phyloP scores from a whole-genome alignment of 2,113 vertebrate genomes.

The Catharus minimus region DNA sequence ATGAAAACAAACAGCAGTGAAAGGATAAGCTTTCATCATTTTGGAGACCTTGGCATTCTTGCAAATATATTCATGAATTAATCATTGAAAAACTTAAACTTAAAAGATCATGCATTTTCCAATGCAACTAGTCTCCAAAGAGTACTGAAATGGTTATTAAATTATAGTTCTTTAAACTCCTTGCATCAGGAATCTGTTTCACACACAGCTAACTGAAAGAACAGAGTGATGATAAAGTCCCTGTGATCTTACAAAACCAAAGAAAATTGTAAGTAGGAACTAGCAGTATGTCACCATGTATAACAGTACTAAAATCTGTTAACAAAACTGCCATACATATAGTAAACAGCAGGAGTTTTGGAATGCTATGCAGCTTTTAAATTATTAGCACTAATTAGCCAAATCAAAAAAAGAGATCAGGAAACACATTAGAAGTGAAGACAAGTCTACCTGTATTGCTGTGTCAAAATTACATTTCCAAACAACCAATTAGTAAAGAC shows the following conservation, averaged over 20 bases:
- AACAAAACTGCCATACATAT: constrained; percentile 61
- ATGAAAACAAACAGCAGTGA: constrained; percentile 60
- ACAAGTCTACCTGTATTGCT: constrained; percentile 60
- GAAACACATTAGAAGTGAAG: constrained; percentile 61
- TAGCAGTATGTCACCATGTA: constrained; percentile 47
- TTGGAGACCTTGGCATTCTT: constrained; percentile 64
- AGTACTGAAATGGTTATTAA: constrained; percentile 46
- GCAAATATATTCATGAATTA: constrained; percentile 75
- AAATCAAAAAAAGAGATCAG: constrained; percentile 71
- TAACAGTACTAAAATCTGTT: constrained; percentile 66
- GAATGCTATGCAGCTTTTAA: constrained; percentile 68
- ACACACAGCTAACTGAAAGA: constrained; percentile 30
- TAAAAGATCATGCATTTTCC: constrained; percentile 63
- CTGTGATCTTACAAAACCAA: constrained; percentile 32
- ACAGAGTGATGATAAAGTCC: background rate
- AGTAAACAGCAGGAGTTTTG: constrained; percentile 68
- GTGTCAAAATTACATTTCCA: constrained; percentile 72
- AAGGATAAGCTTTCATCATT: constrained; percentile 66
- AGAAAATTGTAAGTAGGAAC: background rate
- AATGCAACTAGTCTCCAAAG: constrained; percentile 53
- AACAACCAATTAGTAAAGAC: constrained; percentile 77
- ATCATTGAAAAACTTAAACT: constrained; percentile 71
- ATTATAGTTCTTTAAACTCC: constrained; percentile 18
- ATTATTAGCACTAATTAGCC: constrained; percentile 80
- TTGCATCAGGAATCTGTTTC: constrained; percentile 25